Evolutionary conservation across 37 sponge, comb jelly and placozoan species (phyloP).

Genomic region (Crambe crambe): DNA sequence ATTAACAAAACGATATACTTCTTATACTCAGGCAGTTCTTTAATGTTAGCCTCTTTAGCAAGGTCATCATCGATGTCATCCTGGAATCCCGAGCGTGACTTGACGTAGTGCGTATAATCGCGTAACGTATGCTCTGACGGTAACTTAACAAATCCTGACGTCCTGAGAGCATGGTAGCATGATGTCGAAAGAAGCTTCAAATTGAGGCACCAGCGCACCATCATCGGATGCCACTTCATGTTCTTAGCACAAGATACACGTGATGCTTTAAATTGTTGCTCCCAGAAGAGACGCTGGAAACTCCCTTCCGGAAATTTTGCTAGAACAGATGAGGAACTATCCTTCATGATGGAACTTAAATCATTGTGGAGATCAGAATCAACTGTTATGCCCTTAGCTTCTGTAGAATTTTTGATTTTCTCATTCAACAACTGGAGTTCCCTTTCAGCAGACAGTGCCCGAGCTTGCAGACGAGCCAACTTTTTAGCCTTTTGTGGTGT

Average conservation of each 20-base stretch:
- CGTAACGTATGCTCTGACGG: constrained; percentile 20
- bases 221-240: constrained; percentile 59
- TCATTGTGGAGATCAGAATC: constrained; percentile 32
- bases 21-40: neutral
- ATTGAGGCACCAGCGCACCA: constrained; percentile 44
- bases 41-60: neutral
- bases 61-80: constrained; percentile 4
- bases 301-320: constrained; percentile 18
- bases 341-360: constrained; percentile 20
- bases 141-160: constrained; percentile 13
- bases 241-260: constrained; percentile 13
- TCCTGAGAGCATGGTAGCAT: constrained; percentile 24
- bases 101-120: constrained; percentile 3
- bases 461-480: neutral
- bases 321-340: neutral
- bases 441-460: constrained; percentile 11
- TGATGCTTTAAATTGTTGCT: constrained; percentile 37
- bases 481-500: constrained; percentile 32
- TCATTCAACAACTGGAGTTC: neutral
- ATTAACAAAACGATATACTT: neutral
- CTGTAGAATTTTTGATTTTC: constrained; percentile 2
- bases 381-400: neutral
- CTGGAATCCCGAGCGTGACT: constrained; percentile 1
- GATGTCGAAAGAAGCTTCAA: constrained; percentile 39
- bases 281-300: constrained; percentile 38